Conservation (phyloP, 2,797 vertebrate species). For the Adrianichthys oophorus region DNA sequence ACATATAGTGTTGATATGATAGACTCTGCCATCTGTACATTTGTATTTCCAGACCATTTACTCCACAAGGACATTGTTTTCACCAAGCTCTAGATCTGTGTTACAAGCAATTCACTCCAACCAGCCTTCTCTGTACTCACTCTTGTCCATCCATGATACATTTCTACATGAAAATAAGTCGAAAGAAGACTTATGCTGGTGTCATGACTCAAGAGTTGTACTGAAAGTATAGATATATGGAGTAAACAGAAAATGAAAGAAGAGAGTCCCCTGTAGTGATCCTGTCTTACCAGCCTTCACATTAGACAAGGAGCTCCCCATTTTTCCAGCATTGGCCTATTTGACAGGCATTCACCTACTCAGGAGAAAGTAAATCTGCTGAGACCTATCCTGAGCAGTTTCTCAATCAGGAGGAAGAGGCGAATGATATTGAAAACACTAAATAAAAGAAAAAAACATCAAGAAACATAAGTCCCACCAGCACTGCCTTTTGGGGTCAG, state of each 20-base stretch:
- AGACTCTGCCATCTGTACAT: too few species aligned
- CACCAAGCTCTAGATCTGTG: neutral
- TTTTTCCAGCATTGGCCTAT: constrained; percentile 1
- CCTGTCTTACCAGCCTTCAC: constrained; percentile 6
- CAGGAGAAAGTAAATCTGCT: constrained; percentile 3
- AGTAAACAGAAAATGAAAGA: constrained; percentile 4
- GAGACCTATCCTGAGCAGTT: neutral
- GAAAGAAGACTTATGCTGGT: neutral
- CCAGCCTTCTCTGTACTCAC: neutral
- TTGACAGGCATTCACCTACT: constrained; percentile 3
- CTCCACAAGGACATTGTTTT: neutral
- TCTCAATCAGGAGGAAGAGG: constrained; percentile 3
- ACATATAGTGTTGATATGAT: too few species aligned
- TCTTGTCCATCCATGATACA: neutral
- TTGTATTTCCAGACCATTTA: neutral
- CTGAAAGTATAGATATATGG: constrained; percentile 4
- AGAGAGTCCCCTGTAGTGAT: constrained; percentile 3
- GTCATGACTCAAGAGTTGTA: constrained; percentile 2
- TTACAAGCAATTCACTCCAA: neutral
- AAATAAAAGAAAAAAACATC: neutral
- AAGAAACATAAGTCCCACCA: neutral
- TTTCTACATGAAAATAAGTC: neutral
- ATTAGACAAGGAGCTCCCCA: neutral
- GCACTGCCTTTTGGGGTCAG: neutral
- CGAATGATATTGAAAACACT: neutral